Conservation (phyloP, 2,888 invertebrate species). For the Leptothorax acervorum region DNA sequence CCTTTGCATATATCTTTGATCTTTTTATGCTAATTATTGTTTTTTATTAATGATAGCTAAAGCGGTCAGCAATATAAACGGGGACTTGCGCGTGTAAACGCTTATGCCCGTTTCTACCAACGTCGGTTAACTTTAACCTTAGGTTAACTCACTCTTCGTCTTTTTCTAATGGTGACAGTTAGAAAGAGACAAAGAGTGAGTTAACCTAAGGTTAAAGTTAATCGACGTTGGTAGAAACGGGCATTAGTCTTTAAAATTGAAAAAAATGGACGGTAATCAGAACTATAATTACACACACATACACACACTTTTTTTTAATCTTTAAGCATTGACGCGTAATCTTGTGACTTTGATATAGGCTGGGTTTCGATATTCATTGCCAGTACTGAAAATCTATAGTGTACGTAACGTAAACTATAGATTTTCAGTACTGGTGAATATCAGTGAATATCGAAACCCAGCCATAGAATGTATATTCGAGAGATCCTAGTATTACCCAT, state of each 20-base stretch:
- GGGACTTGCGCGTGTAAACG: background rate
- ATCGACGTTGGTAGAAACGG: too few species aligned
- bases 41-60: background rate
- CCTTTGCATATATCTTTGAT: background rate
- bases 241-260: background rate
- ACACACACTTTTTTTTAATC: background rate
- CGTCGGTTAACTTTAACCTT: too few species aligned
- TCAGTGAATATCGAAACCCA: too few species aligned
- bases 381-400: too few species aligned
- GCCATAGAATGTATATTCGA: background rate
- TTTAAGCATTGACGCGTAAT: background rate
- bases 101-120: background rate
- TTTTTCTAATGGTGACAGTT: too few species aligned
- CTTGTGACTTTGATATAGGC: background rate
- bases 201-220: too few species aligned
- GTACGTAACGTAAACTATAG: too few species aligned
- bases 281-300: background rate
- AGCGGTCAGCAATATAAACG: background rate
- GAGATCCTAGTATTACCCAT: background rate
- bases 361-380: too few species aligned
- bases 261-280: background rate
- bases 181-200: too few species aligned
- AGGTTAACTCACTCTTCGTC: too few species aligned
- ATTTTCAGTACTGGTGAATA: too few species aligned
- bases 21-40: background rate